These are phyloP conservation scores for Augochlorella aurata DNA, from an alignment of 2,888 invertebrate genomes.

Conservation along the genomic window DNA sequence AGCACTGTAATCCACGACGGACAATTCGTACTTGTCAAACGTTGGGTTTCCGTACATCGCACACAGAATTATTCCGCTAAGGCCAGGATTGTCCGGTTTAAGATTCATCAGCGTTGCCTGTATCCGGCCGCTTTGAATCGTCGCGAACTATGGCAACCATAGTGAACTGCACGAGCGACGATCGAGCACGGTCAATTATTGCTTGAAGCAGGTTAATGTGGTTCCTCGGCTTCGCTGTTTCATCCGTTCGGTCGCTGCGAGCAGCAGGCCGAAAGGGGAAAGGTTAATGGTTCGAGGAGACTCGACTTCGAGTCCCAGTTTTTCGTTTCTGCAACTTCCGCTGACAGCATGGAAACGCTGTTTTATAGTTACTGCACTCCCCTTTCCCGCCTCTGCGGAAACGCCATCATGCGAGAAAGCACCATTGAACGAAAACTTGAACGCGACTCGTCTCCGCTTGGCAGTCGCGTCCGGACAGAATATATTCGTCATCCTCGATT, in stretches of 20 bases:
- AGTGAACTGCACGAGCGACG: not conserved
- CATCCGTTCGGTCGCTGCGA: not conserved
- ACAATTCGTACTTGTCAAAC: constrained; percentile 8
- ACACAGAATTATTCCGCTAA: not conserved
- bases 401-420: not conserved
- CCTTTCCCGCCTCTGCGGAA: not conserved
- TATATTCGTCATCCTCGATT: no score
- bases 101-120: no score
- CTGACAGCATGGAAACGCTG: not conserved
- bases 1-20: not conserved
- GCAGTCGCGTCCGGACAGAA: not conserved
- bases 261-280: not conserved
- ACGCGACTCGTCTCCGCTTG: not conserved
- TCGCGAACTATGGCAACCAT: no score
- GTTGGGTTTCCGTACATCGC: not conserved
- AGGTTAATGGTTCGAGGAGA: not conserved
- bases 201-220: not conserved
- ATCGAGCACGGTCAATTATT: not conserved
- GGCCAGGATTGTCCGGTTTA: not conserved
- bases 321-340: not conserved
- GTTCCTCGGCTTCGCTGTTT: not conserved
- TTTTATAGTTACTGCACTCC: not conserved
- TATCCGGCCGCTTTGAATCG: no score
- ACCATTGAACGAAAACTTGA: not conserved
- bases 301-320: not conserved